These are phyloP conservation scores for Echinops telfairi DNA, from an alignment of 2,113 vertebrate species.

Conservation along the genomic window DNA sequence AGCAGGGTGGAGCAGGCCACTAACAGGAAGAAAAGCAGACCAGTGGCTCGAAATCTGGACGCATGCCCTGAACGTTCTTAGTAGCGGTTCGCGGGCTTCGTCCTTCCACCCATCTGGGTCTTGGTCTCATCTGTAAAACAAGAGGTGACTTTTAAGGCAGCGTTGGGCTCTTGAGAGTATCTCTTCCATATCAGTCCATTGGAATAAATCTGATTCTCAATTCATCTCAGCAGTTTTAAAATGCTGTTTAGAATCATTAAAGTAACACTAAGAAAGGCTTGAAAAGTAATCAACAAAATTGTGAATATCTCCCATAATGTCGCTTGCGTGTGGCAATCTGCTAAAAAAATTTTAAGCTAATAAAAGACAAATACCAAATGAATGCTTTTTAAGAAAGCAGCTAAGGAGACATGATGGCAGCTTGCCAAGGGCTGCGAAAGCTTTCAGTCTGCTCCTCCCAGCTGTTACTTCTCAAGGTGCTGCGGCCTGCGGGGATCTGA, in stretches of 20 bases:
- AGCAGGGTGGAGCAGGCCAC: neutral
- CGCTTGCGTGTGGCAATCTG: constrained; percentile 74
- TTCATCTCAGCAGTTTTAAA: constrained; percentile 71
- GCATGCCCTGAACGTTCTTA: neutral
- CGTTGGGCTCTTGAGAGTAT: constrained; percentile 66
- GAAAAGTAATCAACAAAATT: constrained; percentile 74
- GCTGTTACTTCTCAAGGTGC: constrained; percentile 88
- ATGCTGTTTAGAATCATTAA: constrained; percentile 83
- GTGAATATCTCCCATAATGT: constrained; percentile 70
- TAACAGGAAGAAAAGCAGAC: neutral
- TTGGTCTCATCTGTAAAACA: neutral
- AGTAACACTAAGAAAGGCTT: constrained; percentile 80
- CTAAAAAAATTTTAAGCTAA: constrained; percentile 76
- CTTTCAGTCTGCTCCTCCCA: constrained; percentile 82
- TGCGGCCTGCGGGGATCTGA: constrained; percentile 86
- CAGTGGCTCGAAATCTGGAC: neutral
- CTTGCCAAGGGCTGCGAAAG: constrained; percentile 68
- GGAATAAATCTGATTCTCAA: constrained; percentile 73
- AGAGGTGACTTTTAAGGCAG: constrained; percentile 38
- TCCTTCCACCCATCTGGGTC: neutral
- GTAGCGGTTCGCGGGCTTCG: neutral
- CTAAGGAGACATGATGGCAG: constrained; percentile 58
- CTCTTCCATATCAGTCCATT: constrained; percentile 68
- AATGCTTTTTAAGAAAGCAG: constrained; percentile 73
- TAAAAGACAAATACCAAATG: constrained; percentile 71